These are phyloP conservation scores for Pangasianodon gigas DNA, from an alignment of 2,113 vertebrate genomes.

Conservation along the genomic window DNA sequence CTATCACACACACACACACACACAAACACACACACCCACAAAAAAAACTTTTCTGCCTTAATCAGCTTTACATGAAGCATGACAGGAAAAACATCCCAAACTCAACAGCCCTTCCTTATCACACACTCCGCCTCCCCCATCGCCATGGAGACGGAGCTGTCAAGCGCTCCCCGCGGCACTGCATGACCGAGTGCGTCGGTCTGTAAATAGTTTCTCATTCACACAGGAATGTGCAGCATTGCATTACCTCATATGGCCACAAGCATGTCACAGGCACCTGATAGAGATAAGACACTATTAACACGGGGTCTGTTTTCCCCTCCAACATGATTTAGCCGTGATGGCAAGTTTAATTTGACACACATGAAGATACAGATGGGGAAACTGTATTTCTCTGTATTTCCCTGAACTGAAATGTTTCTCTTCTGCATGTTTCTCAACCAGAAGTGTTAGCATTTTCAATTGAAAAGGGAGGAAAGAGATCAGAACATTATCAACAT, in stretches of 20 bases:
- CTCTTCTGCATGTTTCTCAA: too few species aligned
- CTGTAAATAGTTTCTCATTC: slow-evolving; percentile 29
- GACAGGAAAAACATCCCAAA: slow-evolving; percentile 33
- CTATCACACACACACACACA: neutral
- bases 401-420: neutral
- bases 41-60: neutral
- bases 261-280: slow-evolving; percentile 26
- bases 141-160: slow-evolving; percentile 12
- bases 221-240: slow-evolving; percentile 26
- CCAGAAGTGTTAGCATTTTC: neutral
- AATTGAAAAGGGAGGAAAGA: neutral
- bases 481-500: neutral
- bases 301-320: slow-evolving; percentile 17
- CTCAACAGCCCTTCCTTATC: slow-evolving; percentile 53
- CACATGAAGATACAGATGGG: neutral
- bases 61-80: slow-evolving; percentile 1
- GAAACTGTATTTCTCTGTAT: too few species aligned
- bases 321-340: neutral
- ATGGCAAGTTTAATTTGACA: neutral
- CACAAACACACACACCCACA: slow-evolving; percentile 14
- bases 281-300: slow-evolving; percentile 30
- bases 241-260: slow-evolving; percentile 31
- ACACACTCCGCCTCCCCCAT: neutral
- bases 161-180: slow-evolving; percentile 8
- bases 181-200: slow-evolving; percentile 21